Evolutionary conservation across 2,888 invertebrate genomes (phyloP).

Genomic region (Dasysyrphus albostriatus): DNA sequence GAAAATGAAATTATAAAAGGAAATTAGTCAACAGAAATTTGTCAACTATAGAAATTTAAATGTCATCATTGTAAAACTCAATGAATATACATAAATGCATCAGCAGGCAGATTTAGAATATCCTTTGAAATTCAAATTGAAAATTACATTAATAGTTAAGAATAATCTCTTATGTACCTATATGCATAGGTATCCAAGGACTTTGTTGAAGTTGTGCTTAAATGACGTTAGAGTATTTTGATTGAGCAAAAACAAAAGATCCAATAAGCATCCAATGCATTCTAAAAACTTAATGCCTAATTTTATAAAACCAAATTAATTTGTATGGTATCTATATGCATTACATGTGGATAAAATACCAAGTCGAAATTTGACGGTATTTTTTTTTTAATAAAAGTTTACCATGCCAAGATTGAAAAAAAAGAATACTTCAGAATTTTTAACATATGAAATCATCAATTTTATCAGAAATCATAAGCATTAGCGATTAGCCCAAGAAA

Average conservation of each 20-base stretch:
- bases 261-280: neutral
- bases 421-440: no score
- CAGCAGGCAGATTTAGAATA: neutral
- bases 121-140: neutral
- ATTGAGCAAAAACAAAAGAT: neutral
- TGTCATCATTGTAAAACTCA: conserved; percentile 15
- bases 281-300: neutral
- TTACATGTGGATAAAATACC: no score
- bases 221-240: neutral
- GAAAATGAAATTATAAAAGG: neutral
- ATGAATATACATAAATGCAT: conserved; percentile 1
- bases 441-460: no score
- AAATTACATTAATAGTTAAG: neutral
- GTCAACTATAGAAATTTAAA: conserved; percentile 15
- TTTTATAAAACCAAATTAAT: neutral
- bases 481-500: no score
- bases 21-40: conserved; percentile 32
- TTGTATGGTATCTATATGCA: no score
- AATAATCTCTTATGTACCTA: neutral
- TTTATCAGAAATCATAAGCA: no score
- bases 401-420: no score
- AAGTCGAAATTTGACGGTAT: no score
- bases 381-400: no score
- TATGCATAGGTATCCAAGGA: neutral
- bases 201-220: neutral